phyloP scores from a whole-genome alignment of 2,888 invertebrate species.

The Spisula solida region DNA sequence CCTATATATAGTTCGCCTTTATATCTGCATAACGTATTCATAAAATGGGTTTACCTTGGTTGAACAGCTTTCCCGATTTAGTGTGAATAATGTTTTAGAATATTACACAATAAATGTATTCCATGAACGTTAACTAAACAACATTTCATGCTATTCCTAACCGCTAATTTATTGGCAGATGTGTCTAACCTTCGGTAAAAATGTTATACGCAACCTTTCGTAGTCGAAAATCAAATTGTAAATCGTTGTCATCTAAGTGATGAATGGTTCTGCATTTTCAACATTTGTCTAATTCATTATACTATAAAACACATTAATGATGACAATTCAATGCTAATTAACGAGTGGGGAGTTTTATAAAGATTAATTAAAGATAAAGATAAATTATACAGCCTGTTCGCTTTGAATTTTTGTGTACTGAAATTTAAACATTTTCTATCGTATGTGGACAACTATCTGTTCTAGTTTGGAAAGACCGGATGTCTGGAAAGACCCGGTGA shows the following conservation, averaged over 20 bases:
- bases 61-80: no score
- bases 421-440: no score
- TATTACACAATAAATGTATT: no score
- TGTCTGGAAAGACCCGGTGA: no score
- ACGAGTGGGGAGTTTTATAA: slow-evolving; percentile 4
- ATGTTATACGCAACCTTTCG: not conserved
- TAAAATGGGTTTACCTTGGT: no score
- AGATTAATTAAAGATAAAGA: slow-evolving; percentile 22
- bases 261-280: not conserved
- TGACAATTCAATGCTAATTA: slow-evolving; percentile 23
- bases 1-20: no score
- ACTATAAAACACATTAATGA: slow-evolving; percentile 6
- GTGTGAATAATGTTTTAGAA: no score
- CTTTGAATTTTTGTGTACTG: not conserved
- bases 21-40: no score
- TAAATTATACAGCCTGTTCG: not conserved
- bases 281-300: not conserved
- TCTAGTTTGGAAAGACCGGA: no score
- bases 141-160: no score
- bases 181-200: not conserved
- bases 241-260: not conserved
- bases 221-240: not conserved
- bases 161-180: not conserved
- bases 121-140: no score
- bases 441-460: no score